Base-by-base conservation (phyloP, 2,888 invertebrate species). In the Caenorhabditis sp. region DNA sequence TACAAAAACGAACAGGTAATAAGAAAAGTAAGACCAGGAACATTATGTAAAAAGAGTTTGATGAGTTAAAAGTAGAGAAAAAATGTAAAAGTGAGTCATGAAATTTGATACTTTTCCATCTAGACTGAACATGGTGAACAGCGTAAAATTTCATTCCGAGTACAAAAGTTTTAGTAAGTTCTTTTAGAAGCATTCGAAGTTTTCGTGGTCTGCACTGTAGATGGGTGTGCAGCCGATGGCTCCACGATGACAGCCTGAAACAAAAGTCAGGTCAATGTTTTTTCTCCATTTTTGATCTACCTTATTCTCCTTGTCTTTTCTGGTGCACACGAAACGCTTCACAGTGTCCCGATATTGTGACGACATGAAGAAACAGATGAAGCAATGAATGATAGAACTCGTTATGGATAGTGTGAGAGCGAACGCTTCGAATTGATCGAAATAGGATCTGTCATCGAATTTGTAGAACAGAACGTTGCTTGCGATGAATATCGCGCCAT, bases 311-410 rank as follows among this genome's bases (percentile, higher is more conserved):
- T 38, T 51, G 22, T 24, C 47, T 19, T 19, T 44, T 4, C 8
- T 4, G 2, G 41, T 12, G 14, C 69, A 69, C 16, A 69, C 24
- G 12, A 54, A 24, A 19, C 49, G 35, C 7, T 74, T 63, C 0
- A 74, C 73, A 14, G 24, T 26, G 19, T 64, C 74, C 28, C 74
- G 64, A 47, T 74, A 74, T 24, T 64, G 74, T 0, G 64, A 64
- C 6, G 74, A 74, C 74, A 74, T 74, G 24, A 44, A 31, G 16
- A 31, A 74, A 16, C 74, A 74, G 7, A 74, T 41, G 64, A 74
- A 56, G 7, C 24, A 22, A 14, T 74, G 74, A 1, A 44, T 31
- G 8, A 44, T n/a, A 7, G 64, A 54, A 16, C 44, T 63, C 16
- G 28, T 14, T 0, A 51, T 73, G 14, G 12, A 5, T 6, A 59